Conservation (phyloP, 2,797 vertebrate species). For the Martes flavigula region DNA sequence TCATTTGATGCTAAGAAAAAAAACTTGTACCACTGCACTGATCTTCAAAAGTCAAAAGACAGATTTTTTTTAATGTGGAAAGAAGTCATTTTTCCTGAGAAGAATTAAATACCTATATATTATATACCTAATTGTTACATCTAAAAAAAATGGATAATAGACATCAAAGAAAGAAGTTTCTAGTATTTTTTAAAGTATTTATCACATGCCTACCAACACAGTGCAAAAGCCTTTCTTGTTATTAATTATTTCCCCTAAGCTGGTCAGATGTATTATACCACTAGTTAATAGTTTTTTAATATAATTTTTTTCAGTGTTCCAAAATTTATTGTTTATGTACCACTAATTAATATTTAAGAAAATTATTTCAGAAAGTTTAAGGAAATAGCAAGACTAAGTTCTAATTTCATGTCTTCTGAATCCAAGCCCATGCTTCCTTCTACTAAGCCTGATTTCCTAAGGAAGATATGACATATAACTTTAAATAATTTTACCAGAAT, state of each 20-base stretch:
- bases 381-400: neutral
- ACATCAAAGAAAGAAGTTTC: neutral
- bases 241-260: neutral
- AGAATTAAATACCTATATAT: neutral
- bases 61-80: neutral
- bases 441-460: neutral
- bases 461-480: neutral
- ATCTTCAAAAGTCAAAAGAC: neutral
- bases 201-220: neutral
- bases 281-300: neutral
- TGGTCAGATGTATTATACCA: neutral
- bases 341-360: neutral
- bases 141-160: neutral
- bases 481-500: neutral
- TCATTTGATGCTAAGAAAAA: neutral
- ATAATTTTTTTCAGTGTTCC: too few species aligned
- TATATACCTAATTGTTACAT: neutral
- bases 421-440: neutral
- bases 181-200: neutral
- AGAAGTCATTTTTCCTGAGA: neutral
- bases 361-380: neutral
- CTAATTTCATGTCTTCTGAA: neutral
- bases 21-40: neutral
- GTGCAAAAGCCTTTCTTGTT: neutral
- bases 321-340: neutral